These are phyloP conservation scores for Fulica atra DNA, from an alignment of 2,113 vertebrate genomes.

Conservation along the genomic window DNA sequence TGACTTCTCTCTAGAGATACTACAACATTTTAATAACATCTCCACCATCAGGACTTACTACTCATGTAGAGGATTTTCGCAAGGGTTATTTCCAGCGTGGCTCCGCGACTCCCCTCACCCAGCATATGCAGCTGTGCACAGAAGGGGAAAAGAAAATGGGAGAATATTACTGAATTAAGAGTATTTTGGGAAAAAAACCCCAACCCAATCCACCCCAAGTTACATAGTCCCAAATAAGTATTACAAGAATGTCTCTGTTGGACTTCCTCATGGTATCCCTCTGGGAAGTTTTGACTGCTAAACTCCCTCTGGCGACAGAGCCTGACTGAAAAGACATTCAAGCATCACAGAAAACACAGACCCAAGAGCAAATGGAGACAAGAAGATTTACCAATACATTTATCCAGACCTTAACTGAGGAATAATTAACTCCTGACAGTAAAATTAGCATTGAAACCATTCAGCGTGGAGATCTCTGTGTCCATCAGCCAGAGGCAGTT, in stretches of 20 bases:
- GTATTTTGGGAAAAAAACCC: not conserved
- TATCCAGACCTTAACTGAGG: not conserved
- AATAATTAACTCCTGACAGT: not conserved
- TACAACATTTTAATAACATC: not conserved
- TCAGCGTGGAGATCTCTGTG: not conserved
- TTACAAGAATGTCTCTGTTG: not conserved
- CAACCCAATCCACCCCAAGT: too few species aligned
- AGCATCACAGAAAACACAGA: not conserved
- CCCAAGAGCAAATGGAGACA: fast-evolving
- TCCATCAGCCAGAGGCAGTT: not conserved
- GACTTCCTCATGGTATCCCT: not conserved
- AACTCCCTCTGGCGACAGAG: not conserved
- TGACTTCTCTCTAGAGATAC: not conserved
- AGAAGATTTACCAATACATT: not conserved
- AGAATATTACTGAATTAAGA: not conserved
- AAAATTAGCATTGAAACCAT: too few species aligned
- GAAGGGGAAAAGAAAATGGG: not conserved
- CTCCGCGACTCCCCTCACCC: constrained; percentile 90
- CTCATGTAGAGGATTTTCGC: constrained; percentile 87
- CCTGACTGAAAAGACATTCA: not conserved
- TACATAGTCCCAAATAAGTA: not conserved
- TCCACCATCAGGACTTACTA: constrained; percentile 78
- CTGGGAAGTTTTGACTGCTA: not conserved
- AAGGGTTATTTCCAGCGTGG: constrained; percentile 88
- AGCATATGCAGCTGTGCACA: constrained; percentile 91